Percentiles rank a stretch among this genome's conserved stretches.
Evolutionary conservation across 1,140 invertebrate species (phyloP).

Genomic region (Drosophila mauritiana): DNA sequence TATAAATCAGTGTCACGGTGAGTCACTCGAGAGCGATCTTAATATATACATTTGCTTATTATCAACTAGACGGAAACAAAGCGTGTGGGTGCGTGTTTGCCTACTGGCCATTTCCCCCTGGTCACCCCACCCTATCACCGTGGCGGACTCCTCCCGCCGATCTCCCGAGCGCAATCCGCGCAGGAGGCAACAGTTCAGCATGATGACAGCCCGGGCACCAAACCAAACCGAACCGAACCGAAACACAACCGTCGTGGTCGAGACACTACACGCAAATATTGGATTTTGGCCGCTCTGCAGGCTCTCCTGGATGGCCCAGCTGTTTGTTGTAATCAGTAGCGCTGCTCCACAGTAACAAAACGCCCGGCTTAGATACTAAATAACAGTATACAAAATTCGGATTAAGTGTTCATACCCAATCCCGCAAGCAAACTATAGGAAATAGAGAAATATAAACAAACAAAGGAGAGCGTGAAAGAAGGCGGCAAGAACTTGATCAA

Average conservation of each 20-base stretch:
- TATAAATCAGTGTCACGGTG: neutral
- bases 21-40: conserved; percentile 28
- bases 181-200: conserved; percentile 9
- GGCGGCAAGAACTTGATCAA: conserved; percentile 22
- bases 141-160: conserved; percentile 6
- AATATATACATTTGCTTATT: conserved; percentile 37
- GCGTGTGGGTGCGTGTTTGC: conserved; percentile 59
- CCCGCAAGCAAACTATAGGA: conserved; percentile 74
- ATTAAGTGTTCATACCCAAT: conserved; percentile 69
- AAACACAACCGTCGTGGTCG: conserved; percentile 21
- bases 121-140: conserved; percentile 18
- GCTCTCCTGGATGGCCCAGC: neutral
- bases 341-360: neutral
- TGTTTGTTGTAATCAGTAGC: conserved; percentile 1
- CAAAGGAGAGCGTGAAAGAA: conserved; percentile 28
- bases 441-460: conserved; percentile 57
- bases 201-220: neutral
- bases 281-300: conserved; percentile 1
- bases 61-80: conserved; percentile 39
- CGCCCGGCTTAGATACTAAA: conserved; percentile 1
- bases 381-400: conserved; percentile 12
- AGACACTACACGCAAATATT: conserved; percentile 1
- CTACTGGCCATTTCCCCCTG: conserved; percentile 8
- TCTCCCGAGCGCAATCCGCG: neutral
- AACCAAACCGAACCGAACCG: neutral